A percentile compares a stretch with the other conserved stretches of the same genome.
Conservation (phyloP, 1,140 invertebrate genomes). For the Megalopta genalis region DNA sequence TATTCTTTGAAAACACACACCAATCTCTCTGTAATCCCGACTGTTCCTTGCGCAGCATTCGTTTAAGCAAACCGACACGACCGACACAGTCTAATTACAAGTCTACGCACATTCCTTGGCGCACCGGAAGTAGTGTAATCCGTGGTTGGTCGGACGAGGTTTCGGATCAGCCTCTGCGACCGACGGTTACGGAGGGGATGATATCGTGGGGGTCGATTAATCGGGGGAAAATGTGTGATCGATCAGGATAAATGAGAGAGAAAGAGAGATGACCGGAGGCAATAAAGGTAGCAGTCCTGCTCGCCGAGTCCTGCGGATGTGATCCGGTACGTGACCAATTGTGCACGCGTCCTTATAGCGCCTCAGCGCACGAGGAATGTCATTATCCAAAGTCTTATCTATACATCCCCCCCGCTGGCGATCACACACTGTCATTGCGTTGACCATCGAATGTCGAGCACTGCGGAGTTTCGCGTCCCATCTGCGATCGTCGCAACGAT, state of each 20-base stretch:
- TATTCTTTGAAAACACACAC: slow-evolving; percentile 60
- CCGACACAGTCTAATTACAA: not conserved
- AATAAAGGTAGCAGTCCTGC: slow-evolving; percentile 42
- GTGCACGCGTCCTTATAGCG: slow-evolving; percentile 61
- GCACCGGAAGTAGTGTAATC: not conserved
- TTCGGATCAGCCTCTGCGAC: too few species aligned
- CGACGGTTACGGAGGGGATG: not conserved
- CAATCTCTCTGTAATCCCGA: slow-evolving; percentile 55
- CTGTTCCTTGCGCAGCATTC: slow-evolving; percentile 27
- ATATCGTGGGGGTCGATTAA: not conserved
- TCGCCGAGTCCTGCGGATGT: slow-evolving; percentile 61
- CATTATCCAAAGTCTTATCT: slow-evolving; percentile 14
- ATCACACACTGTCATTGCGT: slow-evolving; percentile 7
- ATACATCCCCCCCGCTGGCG: slow-evolving; percentile 23
- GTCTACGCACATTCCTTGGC: not conserved
- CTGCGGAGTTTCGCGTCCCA: slow-evolving; percentile 13
- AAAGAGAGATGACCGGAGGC: not conserved
- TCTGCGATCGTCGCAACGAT: slow-evolving; percentile 12
- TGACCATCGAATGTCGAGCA: slow-evolving; percentile 23
- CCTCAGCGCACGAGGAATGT: slow-evolving; percentile 35
- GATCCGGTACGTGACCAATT: slow-evolving; percentile 68
- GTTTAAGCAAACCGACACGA: not conserved
- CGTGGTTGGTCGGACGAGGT: not conserved
- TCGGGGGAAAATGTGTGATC: slow-evolving; percentile 20
- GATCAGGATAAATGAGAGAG: slow-evolving; percentile 40